These are phyloP conservation scores for Cryptocheilus praepositus DNA, from an alignment of 2,888 invertebrate species.

Conservation along the genomic window DNA sequence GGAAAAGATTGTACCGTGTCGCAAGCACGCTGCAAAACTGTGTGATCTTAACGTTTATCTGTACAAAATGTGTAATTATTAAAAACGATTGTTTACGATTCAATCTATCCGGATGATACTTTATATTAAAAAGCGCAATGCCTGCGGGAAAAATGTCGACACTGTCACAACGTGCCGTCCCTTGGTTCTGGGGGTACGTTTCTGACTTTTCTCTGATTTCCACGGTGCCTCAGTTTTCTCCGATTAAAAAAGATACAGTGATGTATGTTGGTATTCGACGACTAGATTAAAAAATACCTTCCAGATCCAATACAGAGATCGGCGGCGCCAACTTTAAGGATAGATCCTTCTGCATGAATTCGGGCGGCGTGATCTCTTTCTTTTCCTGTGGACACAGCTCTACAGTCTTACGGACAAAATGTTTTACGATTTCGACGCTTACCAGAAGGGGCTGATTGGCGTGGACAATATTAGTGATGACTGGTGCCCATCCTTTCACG, in stretches of 20 bases:
- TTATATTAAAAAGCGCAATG: constrained; percentile 20
- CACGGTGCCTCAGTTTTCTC: not conserved
- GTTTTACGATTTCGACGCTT: constrained; percentile 24
- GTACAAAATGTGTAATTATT: constrained; percentile 21
- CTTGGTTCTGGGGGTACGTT: not conserved
- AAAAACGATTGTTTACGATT: constrained; percentile 17
- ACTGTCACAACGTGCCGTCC: constrained; percentile 9
- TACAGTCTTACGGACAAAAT: too few relatives aligned
- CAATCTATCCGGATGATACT: constrained; percentile 25
- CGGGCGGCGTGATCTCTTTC: constrained; percentile 65
- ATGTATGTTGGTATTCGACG: constrained; percentile 36
- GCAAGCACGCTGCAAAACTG: not conserved
- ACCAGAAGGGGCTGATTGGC: constrained; percentile 57
- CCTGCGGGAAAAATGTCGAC: too few relatives aligned
- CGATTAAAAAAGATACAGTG: too few relatives aligned
- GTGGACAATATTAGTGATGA: constrained; percentile 57
- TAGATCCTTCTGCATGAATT: constrained; percentile 67
- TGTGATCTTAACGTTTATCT: constrained; percentile 11
- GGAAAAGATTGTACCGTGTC: not conserved
- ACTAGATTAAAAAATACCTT: constrained; percentile 73
- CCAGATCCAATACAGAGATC: constrained; percentile 68
- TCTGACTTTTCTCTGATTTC: not conserved
- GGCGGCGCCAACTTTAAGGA: constrained; percentile 69
- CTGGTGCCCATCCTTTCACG: constrained; percentile 69
- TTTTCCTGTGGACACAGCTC: constrained; percentile 58